Conservation (phyloP, 2,797 vertebrate genomes). For the Hemitrygon akajei region DNA sequence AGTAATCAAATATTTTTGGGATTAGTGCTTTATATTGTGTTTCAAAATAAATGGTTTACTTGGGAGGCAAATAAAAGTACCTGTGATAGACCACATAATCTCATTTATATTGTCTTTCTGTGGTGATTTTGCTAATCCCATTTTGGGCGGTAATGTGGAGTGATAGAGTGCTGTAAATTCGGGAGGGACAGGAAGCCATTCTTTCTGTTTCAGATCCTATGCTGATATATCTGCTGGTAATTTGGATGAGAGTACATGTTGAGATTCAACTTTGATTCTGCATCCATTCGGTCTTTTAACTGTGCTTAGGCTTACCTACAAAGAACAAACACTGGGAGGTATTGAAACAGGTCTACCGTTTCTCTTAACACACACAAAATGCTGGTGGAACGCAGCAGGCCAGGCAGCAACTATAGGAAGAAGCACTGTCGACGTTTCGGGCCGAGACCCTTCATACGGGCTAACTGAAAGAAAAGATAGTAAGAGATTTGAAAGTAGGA, state of each 20-base stretch:
- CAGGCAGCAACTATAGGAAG: no score
- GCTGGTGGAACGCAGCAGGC: no score
- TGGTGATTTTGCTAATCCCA: background rate
- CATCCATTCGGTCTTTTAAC: background rate
- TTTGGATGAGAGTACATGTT: slow-evolving; percentile 2
- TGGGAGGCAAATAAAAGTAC: background rate
- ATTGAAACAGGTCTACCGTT: background rate
- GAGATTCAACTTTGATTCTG: background rate
- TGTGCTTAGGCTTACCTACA: background rate
- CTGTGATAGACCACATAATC: background rate
- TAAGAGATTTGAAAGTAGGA: no score
- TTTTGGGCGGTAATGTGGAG: background rate
- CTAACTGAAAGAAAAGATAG: no score
- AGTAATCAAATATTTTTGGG: background rate
- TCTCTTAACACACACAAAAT: no score
- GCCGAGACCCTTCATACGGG: no score
- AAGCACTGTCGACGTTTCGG: no score
- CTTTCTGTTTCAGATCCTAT: background rate
- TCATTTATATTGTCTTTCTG: background rate
- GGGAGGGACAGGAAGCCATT: background rate
- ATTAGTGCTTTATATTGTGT: background rate
- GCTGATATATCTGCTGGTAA: background rate
- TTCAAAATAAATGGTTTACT: background rate
- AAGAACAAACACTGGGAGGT: background rate
- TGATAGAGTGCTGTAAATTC: background rate